Evolutionary conservation across 2,797 vertebrate species (phyloP).

Genomic region (Epinephelus coioides): DNA sequence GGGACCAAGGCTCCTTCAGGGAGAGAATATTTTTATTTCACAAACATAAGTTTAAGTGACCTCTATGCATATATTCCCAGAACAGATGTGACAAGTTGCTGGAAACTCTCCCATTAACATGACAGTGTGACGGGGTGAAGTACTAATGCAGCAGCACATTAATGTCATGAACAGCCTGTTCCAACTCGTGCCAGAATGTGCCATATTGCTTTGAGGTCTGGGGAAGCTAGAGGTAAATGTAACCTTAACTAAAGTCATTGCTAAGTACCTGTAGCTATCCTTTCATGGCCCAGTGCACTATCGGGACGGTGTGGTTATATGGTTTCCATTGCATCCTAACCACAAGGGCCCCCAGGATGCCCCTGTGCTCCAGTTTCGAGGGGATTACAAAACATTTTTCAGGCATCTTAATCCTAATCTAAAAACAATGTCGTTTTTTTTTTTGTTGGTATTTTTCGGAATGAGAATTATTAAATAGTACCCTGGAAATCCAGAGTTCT

Average conservation of each 20-base stretch:
- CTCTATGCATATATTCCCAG: neutral
- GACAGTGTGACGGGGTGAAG: neutral
- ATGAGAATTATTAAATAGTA: no score
- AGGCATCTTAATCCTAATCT: neutral
- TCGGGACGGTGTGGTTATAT: neutral
- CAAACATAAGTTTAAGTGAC: neutral
- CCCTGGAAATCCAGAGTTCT: no score
- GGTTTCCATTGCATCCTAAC: neutral
- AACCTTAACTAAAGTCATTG: no score
- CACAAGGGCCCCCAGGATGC: neutral
- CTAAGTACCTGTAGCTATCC: neutral
- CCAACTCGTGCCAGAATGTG: neutral
- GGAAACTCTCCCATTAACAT: neutral
- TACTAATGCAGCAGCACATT: neutral
- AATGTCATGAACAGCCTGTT: neutral
- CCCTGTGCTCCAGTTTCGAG: neutral
- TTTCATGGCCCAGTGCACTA: neutral
- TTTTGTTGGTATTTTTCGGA: neutral
- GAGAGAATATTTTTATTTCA: conserved; percentile 19
- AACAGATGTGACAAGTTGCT: neutral
- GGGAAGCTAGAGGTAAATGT: neutral
- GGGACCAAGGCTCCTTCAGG: conserved; percentile 88
- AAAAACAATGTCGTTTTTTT: neutral
- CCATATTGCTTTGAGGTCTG: neutral
- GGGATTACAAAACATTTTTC: neutral